Percentiles rank a stretch among this genome's conserved stretches.
Conservation (phyloP, 2,797 vertebrate genomes). For the Poeciliopsis turneri region DNA sequence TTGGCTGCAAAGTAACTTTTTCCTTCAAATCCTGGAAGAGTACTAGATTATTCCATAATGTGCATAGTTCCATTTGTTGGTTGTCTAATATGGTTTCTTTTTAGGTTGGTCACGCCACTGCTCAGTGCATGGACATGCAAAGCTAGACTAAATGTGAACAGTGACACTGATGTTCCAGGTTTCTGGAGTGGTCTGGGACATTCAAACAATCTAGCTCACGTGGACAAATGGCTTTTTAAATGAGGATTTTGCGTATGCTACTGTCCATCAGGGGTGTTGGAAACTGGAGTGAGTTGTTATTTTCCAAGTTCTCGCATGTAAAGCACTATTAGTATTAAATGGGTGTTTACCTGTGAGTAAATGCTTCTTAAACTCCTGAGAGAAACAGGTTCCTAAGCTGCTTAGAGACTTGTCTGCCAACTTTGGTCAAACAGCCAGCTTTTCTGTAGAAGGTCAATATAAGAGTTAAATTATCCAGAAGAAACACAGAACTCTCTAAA, state of each 20-base stretch:
- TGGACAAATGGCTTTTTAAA: background rate
- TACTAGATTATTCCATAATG: background rate
- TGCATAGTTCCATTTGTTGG: background rate
- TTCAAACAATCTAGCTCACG: background rate
- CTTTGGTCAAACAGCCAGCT: background rate
- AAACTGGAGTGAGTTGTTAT: too few relatives aligned
- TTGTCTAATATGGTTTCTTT: background rate
- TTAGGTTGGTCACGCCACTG: background rate
- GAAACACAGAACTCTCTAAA: constrained; percentile 3
- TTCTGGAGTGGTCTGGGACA: background rate
- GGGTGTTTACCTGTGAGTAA: background rate
- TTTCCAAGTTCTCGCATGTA: background rate
- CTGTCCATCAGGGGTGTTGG: too few relatives aligned
- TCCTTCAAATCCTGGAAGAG: background rate
- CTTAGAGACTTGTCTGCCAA: background rate
- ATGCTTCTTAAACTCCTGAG: background rate
- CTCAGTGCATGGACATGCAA: background rate
- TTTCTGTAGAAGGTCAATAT: background rate
- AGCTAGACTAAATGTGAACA: background rate
- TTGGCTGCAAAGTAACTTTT: background rate
- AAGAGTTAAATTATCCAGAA: constrained; percentile 7
- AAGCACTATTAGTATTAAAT: background rate
- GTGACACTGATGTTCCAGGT: background rate
- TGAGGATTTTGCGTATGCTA: too few relatives aligned
- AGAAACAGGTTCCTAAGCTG: background rate